Evolutionary conservation across 2,113 vertebrate species (phyloP).

Genomic region (Mesitornis unicolor): DNA sequence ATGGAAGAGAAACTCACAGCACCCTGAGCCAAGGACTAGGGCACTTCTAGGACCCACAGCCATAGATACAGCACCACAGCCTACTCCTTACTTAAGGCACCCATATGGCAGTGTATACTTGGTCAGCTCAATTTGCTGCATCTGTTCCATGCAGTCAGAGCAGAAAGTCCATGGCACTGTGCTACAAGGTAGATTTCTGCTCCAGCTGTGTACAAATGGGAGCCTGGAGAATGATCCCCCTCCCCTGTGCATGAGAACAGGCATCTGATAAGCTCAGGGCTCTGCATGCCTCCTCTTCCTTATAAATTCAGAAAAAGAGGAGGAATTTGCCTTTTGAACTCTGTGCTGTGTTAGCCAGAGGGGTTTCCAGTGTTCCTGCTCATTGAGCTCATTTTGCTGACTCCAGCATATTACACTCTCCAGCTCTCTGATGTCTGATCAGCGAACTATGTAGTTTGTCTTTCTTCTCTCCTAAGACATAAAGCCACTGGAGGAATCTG

Average conservation of each 20-base stretch:
- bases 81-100: background rate
- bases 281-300: background rate
- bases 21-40: background rate
- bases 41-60: background rate
- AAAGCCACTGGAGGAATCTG: background rate
- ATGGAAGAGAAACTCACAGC: background rate
- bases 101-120: background rate
- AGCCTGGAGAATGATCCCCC: background rate
- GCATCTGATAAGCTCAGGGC: background rate
- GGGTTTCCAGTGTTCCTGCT: background rate
- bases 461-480: background rate
- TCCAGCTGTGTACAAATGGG: background rate
- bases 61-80: background rate
- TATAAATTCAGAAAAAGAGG: background rate
- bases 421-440: background rate
- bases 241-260: background rate
- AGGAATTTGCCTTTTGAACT: constrained; percentile 1
- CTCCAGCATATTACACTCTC: background rate
- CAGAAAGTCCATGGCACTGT: background rate
- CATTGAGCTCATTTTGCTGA: background rate
- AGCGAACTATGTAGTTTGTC: background rate
- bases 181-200: background rate
- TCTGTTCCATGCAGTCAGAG: background rate
- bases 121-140: background rate
- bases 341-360: background rate